phyloP scores from a whole-genome alignment of 2,113 vertebrate species.

The Barbus barbus region DNA sequence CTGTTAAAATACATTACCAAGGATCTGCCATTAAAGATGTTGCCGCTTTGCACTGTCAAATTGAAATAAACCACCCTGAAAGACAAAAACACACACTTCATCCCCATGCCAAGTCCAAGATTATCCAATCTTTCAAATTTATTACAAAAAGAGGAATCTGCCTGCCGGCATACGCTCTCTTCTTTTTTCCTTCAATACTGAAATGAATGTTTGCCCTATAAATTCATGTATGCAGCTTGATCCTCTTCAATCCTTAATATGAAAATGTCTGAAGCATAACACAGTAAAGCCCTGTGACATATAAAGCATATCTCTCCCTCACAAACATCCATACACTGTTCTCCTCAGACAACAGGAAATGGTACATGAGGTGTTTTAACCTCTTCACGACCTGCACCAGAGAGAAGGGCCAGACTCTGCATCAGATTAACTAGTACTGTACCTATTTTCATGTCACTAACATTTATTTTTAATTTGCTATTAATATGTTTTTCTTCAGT shows the following conservation, averaged over 20 bases:
- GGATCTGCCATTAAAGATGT: not conserved
- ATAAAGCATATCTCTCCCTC: conserved; percentile 11
- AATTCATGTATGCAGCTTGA: conserved; percentile 34
- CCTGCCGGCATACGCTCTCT: not conserved
- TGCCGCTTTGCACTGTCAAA: not conserved
- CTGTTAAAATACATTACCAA: not conserved
- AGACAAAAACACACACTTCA: not conserved
- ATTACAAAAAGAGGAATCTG: not conserved
- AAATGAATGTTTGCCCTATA: conserved; percentile 33
- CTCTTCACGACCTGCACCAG: not conserved
- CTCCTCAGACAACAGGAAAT: not conserved
- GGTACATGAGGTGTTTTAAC: no score
- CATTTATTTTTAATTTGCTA: not conserved
- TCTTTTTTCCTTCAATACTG: not conserved
- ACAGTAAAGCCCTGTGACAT: not conserved
- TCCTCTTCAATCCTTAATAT: conserved; percentile 35
- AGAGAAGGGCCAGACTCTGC: not conserved
- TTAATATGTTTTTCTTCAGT: not conserved
- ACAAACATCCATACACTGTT: conserved; percentile 14
- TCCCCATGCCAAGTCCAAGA: not conserved
- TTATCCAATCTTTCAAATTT: conserved; percentile 11
- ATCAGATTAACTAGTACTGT: not conserved
- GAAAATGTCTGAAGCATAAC: conserved; percentile 33
- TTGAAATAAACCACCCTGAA: not conserved
- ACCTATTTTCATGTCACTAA: not conserved